Evolutionary conservation across 2,888 invertebrate genomes (phyloP).

Genomic region (Polydrusus tereticollis): DNA sequence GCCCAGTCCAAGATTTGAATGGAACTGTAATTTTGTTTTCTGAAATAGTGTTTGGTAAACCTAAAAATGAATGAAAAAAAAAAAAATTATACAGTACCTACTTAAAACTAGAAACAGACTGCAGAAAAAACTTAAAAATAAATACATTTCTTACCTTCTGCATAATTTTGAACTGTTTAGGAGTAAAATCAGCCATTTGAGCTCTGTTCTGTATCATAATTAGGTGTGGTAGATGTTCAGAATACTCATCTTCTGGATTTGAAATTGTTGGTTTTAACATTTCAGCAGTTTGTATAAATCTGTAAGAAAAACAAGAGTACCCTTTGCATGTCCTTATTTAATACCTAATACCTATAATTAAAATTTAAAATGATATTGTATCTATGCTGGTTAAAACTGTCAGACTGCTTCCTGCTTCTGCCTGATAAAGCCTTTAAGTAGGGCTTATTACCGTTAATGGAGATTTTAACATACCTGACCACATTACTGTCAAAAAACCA

Average conservation of each 20-base stretch:
- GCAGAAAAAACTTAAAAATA: neutral
- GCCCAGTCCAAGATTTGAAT: slow-evolving; percentile 75
- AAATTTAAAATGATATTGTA: no score
- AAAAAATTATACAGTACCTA: neutral
- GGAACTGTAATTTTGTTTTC: slow-evolving; percentile 75
- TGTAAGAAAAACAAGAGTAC: slow-evolving; percentile 65
- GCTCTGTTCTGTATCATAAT: slow-evolving; percentile 88
- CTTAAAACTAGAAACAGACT: neutral
- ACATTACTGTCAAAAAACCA: slow-evolving; percentile 90
- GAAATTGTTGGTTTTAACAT: slow-evolving; percentile 87
- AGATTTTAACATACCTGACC: slow-evolving; percentile 76
- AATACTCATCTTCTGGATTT: slow-evolving; percentile 74
- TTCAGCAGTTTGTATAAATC: slow-evolving; percentile 86
- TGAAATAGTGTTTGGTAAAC: slow-evolving; percentile 71
- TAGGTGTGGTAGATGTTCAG: slow-evolving; percentile 86
- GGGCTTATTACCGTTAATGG: no score
- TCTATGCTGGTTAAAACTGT: no score
- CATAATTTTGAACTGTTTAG: slow-evolving; percentile 72
- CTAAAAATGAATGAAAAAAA: slow-evolving; percentile 46
- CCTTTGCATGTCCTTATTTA: no score
- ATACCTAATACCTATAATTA: no score
- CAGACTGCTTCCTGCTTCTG: no score
- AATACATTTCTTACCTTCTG: slow-evolving; percentile 68
- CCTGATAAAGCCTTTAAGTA: no score
- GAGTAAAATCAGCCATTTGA: slow-evolving; percentile 79